A percentile compares a stretch with the other conserved stretches of the same genome.
Evolutionary conservation across 2,797 vertebrate genomes (phyloP).

Genomic region (Smutsia gigantea): DNA sequence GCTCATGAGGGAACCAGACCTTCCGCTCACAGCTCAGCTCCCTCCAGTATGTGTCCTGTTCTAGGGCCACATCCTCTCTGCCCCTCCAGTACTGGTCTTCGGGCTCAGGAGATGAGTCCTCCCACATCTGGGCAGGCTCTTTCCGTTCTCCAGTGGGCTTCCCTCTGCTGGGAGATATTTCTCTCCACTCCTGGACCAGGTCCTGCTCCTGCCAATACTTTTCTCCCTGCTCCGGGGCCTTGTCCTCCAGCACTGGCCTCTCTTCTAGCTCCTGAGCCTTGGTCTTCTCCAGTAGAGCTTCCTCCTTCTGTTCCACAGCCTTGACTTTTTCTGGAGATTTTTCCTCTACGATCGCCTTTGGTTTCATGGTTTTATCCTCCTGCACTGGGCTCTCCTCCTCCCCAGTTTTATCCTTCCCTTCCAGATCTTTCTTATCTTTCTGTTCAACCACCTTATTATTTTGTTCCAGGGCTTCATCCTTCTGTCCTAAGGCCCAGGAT

Average conservation of each 20-base stretch:
- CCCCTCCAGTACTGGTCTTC: conserved; percentile 70
- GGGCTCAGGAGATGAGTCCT: conserved; percentile 65
- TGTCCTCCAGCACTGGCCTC: not conserved
- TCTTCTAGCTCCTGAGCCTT: conserved; percentile 26
- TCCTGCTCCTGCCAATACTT: conserved; percentile 49
- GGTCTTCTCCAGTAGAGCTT: conserved; percentile 40
- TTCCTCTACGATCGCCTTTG: conserved; percentile 64
- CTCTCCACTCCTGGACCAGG: conserved; percentile 35
- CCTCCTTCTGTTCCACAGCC: conserved; percentile 38
- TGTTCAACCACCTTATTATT: not conserved
- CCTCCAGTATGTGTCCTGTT: conserved; percentile 82
- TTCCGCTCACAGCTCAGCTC: conserved; percentile 86
- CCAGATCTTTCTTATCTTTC: conserved; percentile 28
- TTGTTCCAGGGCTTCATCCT: conserved; percentile 33
- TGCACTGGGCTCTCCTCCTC: conserved; percentile 45
- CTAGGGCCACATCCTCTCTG: conserved; percentile 55
- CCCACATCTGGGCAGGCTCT: conserved; percentile 34
- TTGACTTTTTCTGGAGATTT: conserved; percentile 79
- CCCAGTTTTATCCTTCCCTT: not conserved
- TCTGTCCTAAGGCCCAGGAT: conserved; percentile 33
- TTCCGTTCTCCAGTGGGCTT: conserved; percentile 57
- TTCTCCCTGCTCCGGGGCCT: conserved; percentile 40
- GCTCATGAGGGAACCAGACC: conserved; percentile 89
- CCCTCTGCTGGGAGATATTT: conserved; percentile 7
- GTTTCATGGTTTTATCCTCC: conserved; percentile 57